phyloP scores from a whole-genome alignment of 1,140 invertebrate genomes.

The Helicoverpa armigera region DNA sequence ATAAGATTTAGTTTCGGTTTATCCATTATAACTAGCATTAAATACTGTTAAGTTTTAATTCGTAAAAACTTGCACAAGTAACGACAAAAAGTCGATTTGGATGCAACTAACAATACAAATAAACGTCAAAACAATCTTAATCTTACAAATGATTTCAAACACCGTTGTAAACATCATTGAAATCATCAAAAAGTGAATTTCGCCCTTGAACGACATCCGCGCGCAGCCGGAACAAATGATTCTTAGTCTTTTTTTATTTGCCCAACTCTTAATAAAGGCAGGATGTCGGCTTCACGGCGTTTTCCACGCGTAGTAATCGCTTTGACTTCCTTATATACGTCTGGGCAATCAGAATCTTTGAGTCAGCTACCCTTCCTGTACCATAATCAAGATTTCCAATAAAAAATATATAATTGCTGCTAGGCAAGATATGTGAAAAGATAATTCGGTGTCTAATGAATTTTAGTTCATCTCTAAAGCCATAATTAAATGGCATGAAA shows the following conservation, averaged over 20 bases:
- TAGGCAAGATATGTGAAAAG: background rate
- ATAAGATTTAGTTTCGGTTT: no score
- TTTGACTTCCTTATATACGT: constrained; percentile 66
- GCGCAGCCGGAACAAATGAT: constrained; percentile 81
- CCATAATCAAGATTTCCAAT: background rate
- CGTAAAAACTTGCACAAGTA: background rate
- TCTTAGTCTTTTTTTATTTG: constrained; percentile 77
- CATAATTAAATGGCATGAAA: constrained; percentile 22
- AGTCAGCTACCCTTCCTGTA: constrained; percentile 7
- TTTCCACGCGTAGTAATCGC: constrained; percentile 74
- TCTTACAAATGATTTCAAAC: constrained; percentile 34
- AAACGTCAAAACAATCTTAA: constrained; percentile 5
- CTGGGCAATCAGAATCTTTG: constrained; percentile 59
- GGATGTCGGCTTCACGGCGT: constrained; percentile 81
- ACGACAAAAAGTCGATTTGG: background rate
- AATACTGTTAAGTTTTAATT: background rate
- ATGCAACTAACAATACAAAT: background rate
- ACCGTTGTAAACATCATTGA: constrained; percentile 64
- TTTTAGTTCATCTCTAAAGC: background rate
- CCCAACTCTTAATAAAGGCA: constrained; percentile 76
- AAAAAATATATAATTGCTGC: background rate
- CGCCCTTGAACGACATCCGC: constrained; percentile 84
- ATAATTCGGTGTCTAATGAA: background rate
- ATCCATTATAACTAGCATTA: no score
- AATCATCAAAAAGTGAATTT: constrained; percentile 76